These are phyloP conservation scores for Thereuonema tuberculata DNA, from an alignment of 1,140 invertebrate genomes.

Conservation along the genomic window DNA sequence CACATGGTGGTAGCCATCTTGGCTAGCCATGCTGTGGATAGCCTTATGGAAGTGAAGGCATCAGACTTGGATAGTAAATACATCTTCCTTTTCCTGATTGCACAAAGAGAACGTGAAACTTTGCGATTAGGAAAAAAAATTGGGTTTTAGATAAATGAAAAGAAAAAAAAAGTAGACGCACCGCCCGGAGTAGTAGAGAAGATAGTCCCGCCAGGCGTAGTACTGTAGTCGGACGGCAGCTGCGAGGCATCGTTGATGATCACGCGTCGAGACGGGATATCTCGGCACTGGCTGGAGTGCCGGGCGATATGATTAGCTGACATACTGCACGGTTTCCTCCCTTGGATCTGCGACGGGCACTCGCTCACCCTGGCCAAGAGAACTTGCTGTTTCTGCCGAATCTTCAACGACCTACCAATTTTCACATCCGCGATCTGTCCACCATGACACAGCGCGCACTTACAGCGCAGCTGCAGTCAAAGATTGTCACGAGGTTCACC, in stretches of 20 bases:
- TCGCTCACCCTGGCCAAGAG: background rate
- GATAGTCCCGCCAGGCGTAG: conserved; percentile 84
- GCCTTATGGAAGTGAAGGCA: too few species aligned
- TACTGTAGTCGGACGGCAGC: conserved; percentile 70
- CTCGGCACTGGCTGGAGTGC: conserved; percentile 6
- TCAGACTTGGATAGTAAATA: too few species aligned
- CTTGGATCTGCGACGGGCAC: background rate
- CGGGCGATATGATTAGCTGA: conserved; percentile 6
- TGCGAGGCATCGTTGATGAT: conserved; percentile 66
- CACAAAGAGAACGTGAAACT: too few species aligned
- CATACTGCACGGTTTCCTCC: background rate
- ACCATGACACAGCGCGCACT: conserved; percentile 6
- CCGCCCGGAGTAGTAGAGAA: conserved; percentile 92
- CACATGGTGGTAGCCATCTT: conserved; percentile 1
- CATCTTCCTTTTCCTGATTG: too few species aligned
- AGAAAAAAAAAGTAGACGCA: conserved; percentile 33
- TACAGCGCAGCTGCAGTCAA: too few species aligned
- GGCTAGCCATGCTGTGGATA: too few species aligned
- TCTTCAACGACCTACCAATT: background rate
- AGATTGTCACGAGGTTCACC: too few species aligned
- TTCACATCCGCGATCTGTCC: background rate
- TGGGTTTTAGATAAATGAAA: background rate
- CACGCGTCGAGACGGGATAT: conserved; percentile 24
- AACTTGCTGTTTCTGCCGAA: background rate
- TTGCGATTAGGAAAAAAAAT: too few species aligned